These are phyloP conservation scores for Porites australiensis DNA, from an alignment of 64 coral and sea anemone genomes.

Conservation along the genomic window DNA sequence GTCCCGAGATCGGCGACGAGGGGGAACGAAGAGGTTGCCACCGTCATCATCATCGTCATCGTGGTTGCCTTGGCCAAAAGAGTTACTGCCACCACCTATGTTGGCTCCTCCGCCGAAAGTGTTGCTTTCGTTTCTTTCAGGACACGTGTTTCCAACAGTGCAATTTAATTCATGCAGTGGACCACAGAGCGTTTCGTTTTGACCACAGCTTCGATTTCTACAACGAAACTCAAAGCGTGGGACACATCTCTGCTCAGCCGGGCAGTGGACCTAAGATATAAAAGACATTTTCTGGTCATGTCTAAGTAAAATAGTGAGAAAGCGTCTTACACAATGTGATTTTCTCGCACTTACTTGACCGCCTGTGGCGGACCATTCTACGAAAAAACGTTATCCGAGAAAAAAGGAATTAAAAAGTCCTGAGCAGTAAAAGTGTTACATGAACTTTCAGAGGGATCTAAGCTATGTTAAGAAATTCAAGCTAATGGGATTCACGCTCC, in stretches of 20 bases:
- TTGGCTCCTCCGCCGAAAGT: neutral
- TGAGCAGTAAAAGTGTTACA: no score
- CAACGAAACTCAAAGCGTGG: neutral
- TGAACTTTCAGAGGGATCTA: no score
- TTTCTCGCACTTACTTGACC: no score
- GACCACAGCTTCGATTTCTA: neutral
- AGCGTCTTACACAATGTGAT: no score
- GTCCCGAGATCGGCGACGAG: neutral
- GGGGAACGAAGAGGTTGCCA: neutral
- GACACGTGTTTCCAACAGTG: neutral
- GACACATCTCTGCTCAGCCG: neutral
- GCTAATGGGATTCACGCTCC: no score
- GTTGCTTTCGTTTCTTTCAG: neutral
- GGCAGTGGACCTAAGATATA: neutral
- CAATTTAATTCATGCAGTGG: neutral
- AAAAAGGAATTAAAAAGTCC: no score
- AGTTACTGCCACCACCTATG: neutral
- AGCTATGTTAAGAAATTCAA: no score
- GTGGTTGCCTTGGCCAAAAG: no score
- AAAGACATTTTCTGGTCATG: neutral
- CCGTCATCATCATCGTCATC: neutral
- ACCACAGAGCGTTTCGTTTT: constrained; percentile 1
- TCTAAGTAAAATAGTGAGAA: no score
- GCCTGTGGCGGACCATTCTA: no score
- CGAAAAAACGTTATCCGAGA: no score